Percentiles rank a stretch among this genome's conserved stretches.
phyloP scores from a whole-genome alignment of 1,140 invertebrate genomes.

The Drosophila quadrilineata region DNA sequence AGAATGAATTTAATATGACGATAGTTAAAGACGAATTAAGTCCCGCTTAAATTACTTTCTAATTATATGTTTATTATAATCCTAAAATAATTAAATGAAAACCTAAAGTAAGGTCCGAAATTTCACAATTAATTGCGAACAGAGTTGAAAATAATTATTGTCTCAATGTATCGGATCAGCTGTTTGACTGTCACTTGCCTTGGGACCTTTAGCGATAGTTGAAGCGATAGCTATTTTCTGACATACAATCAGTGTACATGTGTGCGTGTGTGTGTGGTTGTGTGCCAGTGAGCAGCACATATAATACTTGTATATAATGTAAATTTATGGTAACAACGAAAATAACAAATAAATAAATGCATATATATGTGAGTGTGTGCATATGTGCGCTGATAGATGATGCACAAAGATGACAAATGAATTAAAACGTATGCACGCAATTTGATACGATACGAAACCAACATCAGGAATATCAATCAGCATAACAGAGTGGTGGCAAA shows the following conservation, averaged over 20 bases:
- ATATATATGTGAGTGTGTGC: slow-evolving; percentile 34
- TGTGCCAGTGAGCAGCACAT: slow-evolving; percentile 33
- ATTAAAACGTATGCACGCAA: slow-evolving; percentile 18
- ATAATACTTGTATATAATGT: slow-evolving; percentile 9
- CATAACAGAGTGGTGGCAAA: slow-evolving; percentile 12
- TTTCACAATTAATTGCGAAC: too few relatives aligned
- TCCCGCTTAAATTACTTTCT: too few relatives aligned
- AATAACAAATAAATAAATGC: slow-evolving; percentile 60
- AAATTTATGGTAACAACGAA: slow-evolving; percentile 46
- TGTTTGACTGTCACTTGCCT: neutral
- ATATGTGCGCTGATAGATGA: slow-evolving; percentile 54
- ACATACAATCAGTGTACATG: slow-evolving; percentile 41
- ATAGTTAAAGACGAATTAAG: too few relatives aligned
- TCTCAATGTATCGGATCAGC: slow-evolving; percentile 19
- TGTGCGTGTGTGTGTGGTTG: slow-evolving; percentile 42
- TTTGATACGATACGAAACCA: neutral
- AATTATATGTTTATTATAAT: too few relatives aligned
- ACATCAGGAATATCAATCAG: slow-evolving; percentile 14
- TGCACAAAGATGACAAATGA: slow-evolving; percentile 53
- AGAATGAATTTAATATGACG: too few relatives aligned
- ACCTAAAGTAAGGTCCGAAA: too few relatives aligned
- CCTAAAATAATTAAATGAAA: too few relatives aligned
- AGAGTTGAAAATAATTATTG: neutral
- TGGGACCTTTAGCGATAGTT: slow-evolving; percentile 16
- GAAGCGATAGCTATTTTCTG: slow-evolving; percentile 31